phyloP scores from a whole-genome alignment of 2,888 invertebrate species.

The Phragmatobia fuliginosa region DNA sequence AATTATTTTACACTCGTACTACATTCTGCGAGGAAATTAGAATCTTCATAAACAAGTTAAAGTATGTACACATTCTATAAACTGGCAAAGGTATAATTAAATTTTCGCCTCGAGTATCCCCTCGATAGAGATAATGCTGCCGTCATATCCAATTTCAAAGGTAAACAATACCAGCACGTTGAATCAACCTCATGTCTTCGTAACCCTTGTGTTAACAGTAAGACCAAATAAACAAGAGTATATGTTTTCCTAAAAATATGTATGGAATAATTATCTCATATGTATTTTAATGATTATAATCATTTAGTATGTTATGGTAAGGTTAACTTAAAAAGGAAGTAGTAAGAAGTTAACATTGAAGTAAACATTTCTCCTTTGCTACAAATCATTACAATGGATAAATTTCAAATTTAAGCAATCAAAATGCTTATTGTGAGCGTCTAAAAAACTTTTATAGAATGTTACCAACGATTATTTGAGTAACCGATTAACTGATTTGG shows the following conservation, averaged over 20 bases:
- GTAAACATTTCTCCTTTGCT: too few species aligned
- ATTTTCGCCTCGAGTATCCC: slow-evolving; percentile 56
- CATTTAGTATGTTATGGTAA: too few species aligned
- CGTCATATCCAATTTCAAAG: slow-evolving; percentile 69
- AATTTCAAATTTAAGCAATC: too few species aligned
- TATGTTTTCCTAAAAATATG: slow-evolving; percentile 47
- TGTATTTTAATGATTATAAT: too few species aligned
- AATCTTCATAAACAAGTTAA: slow-evolving; percentile 9
- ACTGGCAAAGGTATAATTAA: slow-evolving; percentile 54
- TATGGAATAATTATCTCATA: slow-evolving; percentile 10
- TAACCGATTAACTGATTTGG: too few species aligned
- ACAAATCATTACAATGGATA: too few species aligned
- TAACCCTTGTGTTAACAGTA: slow-evolving; percentile 40
- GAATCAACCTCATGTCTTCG: slow-evolving; percentile 48
- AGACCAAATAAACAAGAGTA: slow-evolving; percentile 53
- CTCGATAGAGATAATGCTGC: slow-evolving; percentile 53
- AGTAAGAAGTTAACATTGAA: too few species aligned
- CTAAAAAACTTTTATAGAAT: too few species aligned
- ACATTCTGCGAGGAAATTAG: background rate
- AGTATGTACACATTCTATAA: slow-evolving; percentile 16
- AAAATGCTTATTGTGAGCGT: too few species aligned
- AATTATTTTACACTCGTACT: background rate
- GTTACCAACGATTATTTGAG: too few species aligned
- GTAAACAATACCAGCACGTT: slow-evolving; percentile 57
- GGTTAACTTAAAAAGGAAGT: background rate